Evolutionary conservation across 53 echinoderm and acorn worm genomes (phyloP), one percentile per base, ranked within the genome.

Genomic region (Echinometra lucunter): DNA sequence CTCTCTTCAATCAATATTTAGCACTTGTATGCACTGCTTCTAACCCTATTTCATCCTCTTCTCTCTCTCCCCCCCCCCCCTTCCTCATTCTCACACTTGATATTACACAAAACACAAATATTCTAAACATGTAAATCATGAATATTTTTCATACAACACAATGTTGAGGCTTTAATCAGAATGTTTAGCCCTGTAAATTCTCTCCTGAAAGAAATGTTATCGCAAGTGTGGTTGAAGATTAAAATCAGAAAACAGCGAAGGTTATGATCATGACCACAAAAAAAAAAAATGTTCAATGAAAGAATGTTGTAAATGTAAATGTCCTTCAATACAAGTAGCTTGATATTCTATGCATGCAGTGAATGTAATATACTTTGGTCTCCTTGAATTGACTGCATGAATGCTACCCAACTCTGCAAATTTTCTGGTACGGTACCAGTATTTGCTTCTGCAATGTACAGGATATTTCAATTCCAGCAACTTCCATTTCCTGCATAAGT

Each of bases 61-160:
- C 15, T 17, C 40, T 15, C 60, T 2, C 37, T 38, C 37, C 32
- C 25, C 37, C 19, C 17, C 60, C 38, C 37, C 19, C 18, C 60
- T 49, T 85, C 81, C 44, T 53, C 7, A 6, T 13, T 44, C 19
- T 44, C 8, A 37, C 47, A 85, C 17, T 85, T 13, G 28, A 25
- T 45, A 85, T 5, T 18, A n/a, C 2, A 85, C 15, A 6, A 45
- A 85, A 45, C 12, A 45, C n/a, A n/a, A 85, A 47, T 47, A 49
- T 19, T 81, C 45, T n/a, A n/a, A n/a, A 10, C 15, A 37, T 47
- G 11, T 23, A 85, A 28, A 85, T 47, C 23, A 85, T 47, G 13
- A 19, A 4, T 53, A 85, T 85, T 89, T 57, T 89, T 89, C 89
- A 60, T 89, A 89, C 58, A 89, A 89, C 89, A 88, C 88, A 89